Percentiles rank a stretch among this genome's conserved stretches.
phyloP scores from a whole-genome alignment of 1,140 invertebrate species.

The Macrotrachela quadricornifera region DNA sequence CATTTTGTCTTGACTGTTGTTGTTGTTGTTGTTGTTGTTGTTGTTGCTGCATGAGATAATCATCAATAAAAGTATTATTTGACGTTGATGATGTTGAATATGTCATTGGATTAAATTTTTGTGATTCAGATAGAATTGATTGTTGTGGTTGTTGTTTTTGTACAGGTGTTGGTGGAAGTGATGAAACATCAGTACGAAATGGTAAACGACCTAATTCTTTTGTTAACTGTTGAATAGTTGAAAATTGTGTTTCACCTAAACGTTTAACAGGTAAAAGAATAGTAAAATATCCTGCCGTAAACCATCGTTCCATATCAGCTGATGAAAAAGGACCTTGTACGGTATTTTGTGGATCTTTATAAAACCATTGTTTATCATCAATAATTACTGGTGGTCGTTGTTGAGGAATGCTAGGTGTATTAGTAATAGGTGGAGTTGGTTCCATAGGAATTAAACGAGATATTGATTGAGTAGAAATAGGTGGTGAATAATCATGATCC shows the following conservation, averaged over 20 bases:
- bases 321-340: conserved; percentile 6
- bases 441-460: too few species aligned
- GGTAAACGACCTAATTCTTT: conserved; percentile 1
- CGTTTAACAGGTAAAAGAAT: conserved; percentile 2
- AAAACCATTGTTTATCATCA: conserved; percentile 5
- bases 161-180: not conserved
- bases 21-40: too few species aligned
- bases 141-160: not conserved
- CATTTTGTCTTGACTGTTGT: too few species aligned
- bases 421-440: too few species aligned
- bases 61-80: too few species aligned
- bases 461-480: too few species aligned
- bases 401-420: too few species aligned
- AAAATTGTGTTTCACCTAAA: conserved; percentile 1
- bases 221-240: not conserved
- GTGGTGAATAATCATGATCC: too few species aligned
- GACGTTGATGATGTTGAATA: too few species aligned
- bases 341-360: conserved; percentile 6
- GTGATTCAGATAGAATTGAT: not conserved
- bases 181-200: not conserved
- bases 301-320: conserved; percentile 6
- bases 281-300: conserved; percentile 5
- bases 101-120: too few species aligned
- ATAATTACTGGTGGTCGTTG: too few species aligned
- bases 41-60: too few species aligned